Base-by-base conservation (phyloP, 2,797 vertebrate species). In the Poeciliopsis infans region DNA sequence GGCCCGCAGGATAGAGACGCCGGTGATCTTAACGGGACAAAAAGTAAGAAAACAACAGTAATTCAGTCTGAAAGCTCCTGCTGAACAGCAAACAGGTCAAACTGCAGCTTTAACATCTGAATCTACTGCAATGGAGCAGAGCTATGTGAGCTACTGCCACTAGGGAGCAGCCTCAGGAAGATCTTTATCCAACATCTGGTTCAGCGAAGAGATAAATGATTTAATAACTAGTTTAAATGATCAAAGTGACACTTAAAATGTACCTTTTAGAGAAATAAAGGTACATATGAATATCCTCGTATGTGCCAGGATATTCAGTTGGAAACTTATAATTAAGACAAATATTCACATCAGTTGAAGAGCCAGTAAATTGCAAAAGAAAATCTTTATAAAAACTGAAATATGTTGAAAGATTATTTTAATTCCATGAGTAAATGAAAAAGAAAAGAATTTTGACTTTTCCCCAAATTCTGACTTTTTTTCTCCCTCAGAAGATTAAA, bases 1-100 rank as follows among this genome's bases (percentile, higher is more conserved):
- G 0, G 97, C 97, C 0, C 97, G 95, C 76, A 98, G 95, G 87
- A 98, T 97, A 69, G 97, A 98, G 70, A 98, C 97, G 0, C 97
- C 97, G 0, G 97, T 97, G 87, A 98, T 97, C 97, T 98, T 45
- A 57, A 36, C 70, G 16, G 10, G 43, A 73, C 8, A 51, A 12
- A n/a, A 12, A 66, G 13, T 12, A 2, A 16, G 28, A 16, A 8
- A 64, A 33, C 33, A 64, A 33, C 16, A 39, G 23, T 20, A 23
- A 11, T 68, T 68, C 20, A 64, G 6, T 36, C 61, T 64, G 61
- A 64, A 68, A 12, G 36, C 33, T 41, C 39, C 36, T 39, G 10
- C 71, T 51, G 71, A 7, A 28, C 43, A 31, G 43, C 2, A 8
- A 23, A 64, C 31, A 36, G 7, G 28, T 66, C 66, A 15, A n/a